Evolutionary conservation across 2,888 invertebrate species (phyloP).

Genomic region (Chloroclystis v-ata): DNA sequence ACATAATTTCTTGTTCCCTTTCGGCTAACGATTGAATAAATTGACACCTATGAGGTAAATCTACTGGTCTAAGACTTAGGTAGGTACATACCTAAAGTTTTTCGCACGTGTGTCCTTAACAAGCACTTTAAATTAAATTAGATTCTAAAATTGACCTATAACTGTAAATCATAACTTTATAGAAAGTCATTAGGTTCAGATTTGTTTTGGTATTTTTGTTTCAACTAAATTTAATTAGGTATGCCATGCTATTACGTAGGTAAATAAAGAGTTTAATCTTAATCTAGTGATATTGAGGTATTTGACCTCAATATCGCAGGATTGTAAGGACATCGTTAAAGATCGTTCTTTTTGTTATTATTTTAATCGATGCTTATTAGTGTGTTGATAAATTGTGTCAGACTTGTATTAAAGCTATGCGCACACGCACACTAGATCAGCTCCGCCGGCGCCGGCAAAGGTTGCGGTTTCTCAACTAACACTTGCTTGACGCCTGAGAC

Average conservation of each 20-base stretch:
- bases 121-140: constrained; percentile 31
- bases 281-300: too few species aligned
- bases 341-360: too few species aligned
- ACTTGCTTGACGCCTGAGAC: constrained; percentile 53
- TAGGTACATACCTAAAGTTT: constrained; percentile 4
- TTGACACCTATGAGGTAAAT: constrained; percentile 14
- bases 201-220: too few species aligned
- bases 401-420: constrained; percentile 17
- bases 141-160: constrained; percentile 20
- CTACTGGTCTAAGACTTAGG: neutral
- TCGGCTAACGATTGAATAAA: constrained; percentile 20
- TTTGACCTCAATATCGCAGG: too few species aligned
- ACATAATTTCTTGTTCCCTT: constrained; percentile 8
- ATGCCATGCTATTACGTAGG: too few species aligned
- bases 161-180: constrained; percentile 15
- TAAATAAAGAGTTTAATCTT: too few species aligned
- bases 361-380: too few species aligned
- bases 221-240: too few species aligned
- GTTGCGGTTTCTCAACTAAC: constrained; percentile 60
- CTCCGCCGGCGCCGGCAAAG: constrained; percentile 34
- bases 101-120: constrained; percentile 13
- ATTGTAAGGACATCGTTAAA: too few species aligned
- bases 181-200: constrained; percentile 9
- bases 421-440: constrained; percentile 15
- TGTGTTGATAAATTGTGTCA: constrained; percentile 17